Evolutionary conservation across 2,888 invertebrate species (phyloP), one percentile per base, ranked within the genome.

Genomic region (Tetranychus truncatus): DNA sequence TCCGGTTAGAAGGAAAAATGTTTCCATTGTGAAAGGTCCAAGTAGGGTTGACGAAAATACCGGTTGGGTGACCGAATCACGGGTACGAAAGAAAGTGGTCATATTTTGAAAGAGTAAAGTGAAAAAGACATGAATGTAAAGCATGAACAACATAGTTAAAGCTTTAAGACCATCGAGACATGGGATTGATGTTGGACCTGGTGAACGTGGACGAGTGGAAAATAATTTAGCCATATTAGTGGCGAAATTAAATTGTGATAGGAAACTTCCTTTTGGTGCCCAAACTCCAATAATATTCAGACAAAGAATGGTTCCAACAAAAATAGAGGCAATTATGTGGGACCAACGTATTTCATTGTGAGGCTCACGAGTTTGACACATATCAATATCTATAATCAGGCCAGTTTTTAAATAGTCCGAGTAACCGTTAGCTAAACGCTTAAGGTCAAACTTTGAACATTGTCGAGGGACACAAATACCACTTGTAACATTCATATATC

Each of bases 311-410:
- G 21, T 24, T 20, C 69, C 69, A 5, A 69, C 34, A 24, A 69
- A 9, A 24, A 21, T 24, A 6, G 34, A 11, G 11, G 69, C 20
- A 11, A 69, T 69, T 6, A 21, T 69, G 1, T 69, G 21, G 8
- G 69, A 21, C 34, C 20, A 24, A 69, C 11, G n/a, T 11, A 69
- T 69, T 20, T 18, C n/a, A 69, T 69, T 69, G 6, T 20, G 20
- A 69, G 20, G 9, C 8, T 69, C 69, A 69, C 69, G 69, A 21
- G 69, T 69, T 69, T 69, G 69, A 24, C 69, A 69, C 69, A 69
- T 69, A 20, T 69, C 69, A 20, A 69, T 21, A 69, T 69, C 69
- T 5, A 69, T 20, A 24, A 24, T 21, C n/a, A 69, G 20, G 8
- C 69, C 69, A 69, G 69, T 69, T 9, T 5, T 11, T 6, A 7